These are phyloP conservation scores for Andinoacara biseriatus DNA, from an alignment of 2,113 vertebrate genomes.

Conservation along the genomic window DNA sequence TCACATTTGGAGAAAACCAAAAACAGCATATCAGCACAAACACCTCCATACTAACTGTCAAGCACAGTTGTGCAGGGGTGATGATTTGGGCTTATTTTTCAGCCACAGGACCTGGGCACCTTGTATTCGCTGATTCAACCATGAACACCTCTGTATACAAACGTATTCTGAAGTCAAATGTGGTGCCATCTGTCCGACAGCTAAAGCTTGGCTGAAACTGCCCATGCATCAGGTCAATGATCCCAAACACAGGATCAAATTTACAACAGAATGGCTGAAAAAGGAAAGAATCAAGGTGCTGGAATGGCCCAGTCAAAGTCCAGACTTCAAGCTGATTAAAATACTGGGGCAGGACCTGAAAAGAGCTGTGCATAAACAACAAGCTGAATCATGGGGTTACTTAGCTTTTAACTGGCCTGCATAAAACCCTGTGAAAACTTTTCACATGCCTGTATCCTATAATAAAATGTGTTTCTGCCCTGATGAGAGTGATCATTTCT, in stretches of 20 bases:
- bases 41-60: background rate
- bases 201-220: background rate
- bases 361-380: background rate
- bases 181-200: too few species aligned
- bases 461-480: background rate
- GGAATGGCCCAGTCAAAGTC: background rate
- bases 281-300: background rate
- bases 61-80: background rate
- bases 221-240: background rate
- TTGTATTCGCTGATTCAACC: background rate
- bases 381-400: background rate
- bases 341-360: background rate
- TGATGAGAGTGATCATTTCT: background rate
- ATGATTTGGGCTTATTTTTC: background rate
- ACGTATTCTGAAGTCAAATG: background rate
- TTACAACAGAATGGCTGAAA: background rate
- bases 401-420: background rate
- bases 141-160: background rate
- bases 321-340: background rate
- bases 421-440: background rate
- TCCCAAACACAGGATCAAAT: background rate
- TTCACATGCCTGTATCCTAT: background rate
- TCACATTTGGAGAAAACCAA: background rate
- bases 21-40: background rate
- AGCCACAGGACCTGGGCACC: background rate